Evolutionary conservation across 2,113 vertebrate genomes (phyloP).

Genomic region (Actenoides lindsayi): DNA sequence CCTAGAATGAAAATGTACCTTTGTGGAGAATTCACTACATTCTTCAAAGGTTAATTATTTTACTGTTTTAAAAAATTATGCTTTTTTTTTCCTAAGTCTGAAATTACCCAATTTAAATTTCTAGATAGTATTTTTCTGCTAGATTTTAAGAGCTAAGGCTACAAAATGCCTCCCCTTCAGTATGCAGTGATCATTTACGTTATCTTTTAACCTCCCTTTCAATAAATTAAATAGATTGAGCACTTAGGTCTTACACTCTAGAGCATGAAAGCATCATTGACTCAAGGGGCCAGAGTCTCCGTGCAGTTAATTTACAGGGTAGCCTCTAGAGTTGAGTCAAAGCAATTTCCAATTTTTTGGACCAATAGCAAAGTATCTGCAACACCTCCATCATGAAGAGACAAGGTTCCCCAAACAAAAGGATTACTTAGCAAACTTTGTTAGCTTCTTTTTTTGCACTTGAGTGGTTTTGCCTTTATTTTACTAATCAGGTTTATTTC

Average conservation of each 20-base stretch:
- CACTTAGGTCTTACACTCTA: not conserved
- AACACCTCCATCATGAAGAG: not conserved
- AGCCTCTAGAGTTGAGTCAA: not conserved
- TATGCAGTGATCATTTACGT: not conserved
- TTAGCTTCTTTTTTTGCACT: not conserved
- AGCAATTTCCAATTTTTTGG: not conserved
- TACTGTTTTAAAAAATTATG: not conserved
- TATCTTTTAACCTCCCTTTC: not conserved
- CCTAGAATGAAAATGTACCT: not conserved
- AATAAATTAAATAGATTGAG: constrained; percentile 4
- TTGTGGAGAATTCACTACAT: not conserved
- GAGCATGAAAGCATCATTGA: not conserved
- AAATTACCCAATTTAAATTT: not conserved
- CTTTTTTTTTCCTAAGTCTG: not conserved
- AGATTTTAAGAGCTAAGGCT: not conserved
- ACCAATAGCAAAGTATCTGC: not conserved
- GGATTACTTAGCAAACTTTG: not conserved
- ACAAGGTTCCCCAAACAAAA: not conserved
- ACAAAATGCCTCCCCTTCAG: not conserved
- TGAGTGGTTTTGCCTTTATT: not conserved
- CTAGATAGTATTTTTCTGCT: not conserved
- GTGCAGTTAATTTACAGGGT: not conserved
- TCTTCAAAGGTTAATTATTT: constrained; percentile 19
- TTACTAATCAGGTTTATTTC: not conserved
- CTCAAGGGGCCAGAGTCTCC: not conserved